Evolutionary conservation across 2,797 vertebrate species (phyloP).

Genomic region (Rhynchonycteris naso): DNA sequence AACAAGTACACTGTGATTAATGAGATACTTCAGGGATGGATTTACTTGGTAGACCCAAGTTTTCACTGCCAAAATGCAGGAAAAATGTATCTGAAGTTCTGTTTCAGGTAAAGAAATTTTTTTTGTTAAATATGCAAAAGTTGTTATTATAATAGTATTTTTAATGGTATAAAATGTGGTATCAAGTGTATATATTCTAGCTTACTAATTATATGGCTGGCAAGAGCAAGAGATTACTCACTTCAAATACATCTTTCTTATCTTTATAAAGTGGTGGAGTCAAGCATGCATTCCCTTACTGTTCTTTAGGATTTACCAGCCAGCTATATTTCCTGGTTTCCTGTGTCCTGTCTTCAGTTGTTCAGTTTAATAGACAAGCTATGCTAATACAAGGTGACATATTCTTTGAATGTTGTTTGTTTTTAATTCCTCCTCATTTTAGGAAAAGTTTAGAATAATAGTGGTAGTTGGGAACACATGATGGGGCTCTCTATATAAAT

Average conservation of each 20-base stretch:
- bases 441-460: background rate
- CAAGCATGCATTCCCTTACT: background rate
- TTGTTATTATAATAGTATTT: slow-evolving; percentile 45
- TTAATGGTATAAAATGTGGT: slow-evolving; percentile 32
- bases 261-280: background rate
- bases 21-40: slow-evolving; percentile 56
- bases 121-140: slow-evolving; percentile 33
- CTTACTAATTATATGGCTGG: background rate
- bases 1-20: slow-evolving; percentile 67
- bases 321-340: background rate
- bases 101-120: slow-evolving; percentile 27
- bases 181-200: background rate
- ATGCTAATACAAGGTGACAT: background rate
- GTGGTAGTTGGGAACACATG: background rate
- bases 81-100: slow-evolving; percentile 1
- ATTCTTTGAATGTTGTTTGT: background rate
- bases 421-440: slow-evolving; percentile 22
- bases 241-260: background rate
- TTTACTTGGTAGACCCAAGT: slow-evolving; percentile 53
- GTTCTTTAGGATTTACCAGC: background rate
- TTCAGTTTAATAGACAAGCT: slow-evolving; percentile 36
- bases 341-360: slow-evolving; percentile 12
- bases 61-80: slow-evolving; percentile 47
- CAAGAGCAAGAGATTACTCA: background rate
- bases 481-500: background rate